Conservation (phyloP, 2,113 vertebrate species). For the Empidonax alnorum region DNA sequence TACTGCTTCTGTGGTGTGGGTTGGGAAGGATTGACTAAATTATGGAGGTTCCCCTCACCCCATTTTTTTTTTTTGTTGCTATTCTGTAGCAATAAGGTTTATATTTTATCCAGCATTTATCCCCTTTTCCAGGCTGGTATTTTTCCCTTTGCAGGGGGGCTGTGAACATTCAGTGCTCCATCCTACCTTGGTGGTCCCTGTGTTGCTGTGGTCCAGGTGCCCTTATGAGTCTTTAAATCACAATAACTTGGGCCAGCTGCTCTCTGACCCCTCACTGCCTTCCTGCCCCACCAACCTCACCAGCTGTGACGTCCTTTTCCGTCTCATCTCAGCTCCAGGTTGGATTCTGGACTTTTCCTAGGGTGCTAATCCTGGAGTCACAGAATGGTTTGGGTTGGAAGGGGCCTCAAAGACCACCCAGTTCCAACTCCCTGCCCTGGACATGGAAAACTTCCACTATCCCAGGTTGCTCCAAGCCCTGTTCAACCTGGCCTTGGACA, state of each 20-base stretch:
- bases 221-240: neutral
- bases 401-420: neutral
- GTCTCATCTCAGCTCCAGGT: neutral
- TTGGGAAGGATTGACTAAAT: neutral
- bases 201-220: neutral
- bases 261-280: neutral
- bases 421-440: neutral
- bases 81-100: neutral
- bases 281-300: neutral
- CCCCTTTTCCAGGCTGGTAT: neutral
- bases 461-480: neutral
- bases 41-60: fast-evolving
- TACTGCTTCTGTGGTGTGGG: too few relatives aligned
- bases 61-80: too few relatives aligned
- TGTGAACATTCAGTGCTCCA: fast-evolving
- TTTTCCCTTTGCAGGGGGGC: neutral
- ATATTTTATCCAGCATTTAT: neutral
- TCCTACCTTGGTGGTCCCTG: neutral
- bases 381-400: neutral
- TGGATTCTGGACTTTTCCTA: neutral
- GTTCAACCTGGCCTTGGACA: fast-evolving
- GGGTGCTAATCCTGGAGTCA: neutral
- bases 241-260: neutral
- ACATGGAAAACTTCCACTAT: fast-evolving
- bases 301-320: neutral